These are phyloP conservation scores for Tipula helvola DNA, from an alignment of 2,888 invertebrate species.

Conservation along the genomic window DNA sequence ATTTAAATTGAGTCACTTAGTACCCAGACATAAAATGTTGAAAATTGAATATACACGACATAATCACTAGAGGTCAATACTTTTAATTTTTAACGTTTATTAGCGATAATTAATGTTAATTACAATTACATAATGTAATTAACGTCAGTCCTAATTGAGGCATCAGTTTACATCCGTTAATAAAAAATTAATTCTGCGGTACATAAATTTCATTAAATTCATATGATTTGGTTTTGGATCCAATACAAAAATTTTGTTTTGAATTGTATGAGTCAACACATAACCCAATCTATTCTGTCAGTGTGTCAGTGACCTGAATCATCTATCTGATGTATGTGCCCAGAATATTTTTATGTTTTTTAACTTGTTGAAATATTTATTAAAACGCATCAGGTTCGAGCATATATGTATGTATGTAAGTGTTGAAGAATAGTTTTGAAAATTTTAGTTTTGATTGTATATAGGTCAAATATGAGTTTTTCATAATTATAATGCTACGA, in stretches of 20 bases:
- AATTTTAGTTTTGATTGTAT: not conserved
- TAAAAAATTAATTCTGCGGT: too few species aligned
- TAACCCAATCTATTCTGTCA: not conserved
- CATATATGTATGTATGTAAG: too few species aligned
- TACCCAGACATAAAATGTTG: not conserved
- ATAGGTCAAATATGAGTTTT: not conserved
- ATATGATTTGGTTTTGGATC: not conserved
- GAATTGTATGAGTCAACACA: not conserved
- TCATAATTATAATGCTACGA: not conserved
- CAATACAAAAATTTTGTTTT: not conserved
- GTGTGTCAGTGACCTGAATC: not conserved
- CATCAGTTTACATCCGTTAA: too few species aligned
- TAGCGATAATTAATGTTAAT: not conserved
- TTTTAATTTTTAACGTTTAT: not conserved
- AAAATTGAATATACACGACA: too few species aligned
- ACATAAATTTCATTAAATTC: not conserved
- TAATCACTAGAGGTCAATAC: not conserved
- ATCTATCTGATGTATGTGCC: not conserved
- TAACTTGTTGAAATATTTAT: not conserved
- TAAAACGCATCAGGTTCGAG: not conserved
- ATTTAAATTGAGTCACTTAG: not conserved
- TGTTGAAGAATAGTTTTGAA: not conserved
- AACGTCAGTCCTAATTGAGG: too few species aligned
- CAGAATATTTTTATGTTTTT: not conserved
- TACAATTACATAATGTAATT: too few species aligned